Evolutionary conservation across 2,888 invertebrate genomes (phyloP).

Genomic region (Eubasilissa splendida): DNA sequence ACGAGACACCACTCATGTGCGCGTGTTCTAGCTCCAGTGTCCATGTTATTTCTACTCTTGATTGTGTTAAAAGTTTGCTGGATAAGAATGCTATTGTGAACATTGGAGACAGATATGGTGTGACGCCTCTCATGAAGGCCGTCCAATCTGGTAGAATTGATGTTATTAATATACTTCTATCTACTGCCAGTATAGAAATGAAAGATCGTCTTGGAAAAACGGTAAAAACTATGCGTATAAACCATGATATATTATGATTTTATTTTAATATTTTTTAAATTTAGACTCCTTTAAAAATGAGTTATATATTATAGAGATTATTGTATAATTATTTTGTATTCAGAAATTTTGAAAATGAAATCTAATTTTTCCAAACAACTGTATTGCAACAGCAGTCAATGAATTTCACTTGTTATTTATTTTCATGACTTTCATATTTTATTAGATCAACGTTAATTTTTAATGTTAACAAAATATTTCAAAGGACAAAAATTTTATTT

Average conservation of each 20-base stretch:
- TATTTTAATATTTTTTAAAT: no score
- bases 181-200: constrained; percentile 72
- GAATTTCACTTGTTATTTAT: no score
- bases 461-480: no score
- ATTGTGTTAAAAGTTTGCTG: constrained; percentile 71
- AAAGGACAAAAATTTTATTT: no score
- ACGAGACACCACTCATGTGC: constrained; percentile 77
- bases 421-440: no score
- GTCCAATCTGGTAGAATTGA: constrained; percentile 71
- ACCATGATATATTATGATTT: background rate
- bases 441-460: no score
- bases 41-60: constrained; percentile 65
- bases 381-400: no score
- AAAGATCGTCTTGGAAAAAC: constrained; percentile 77
- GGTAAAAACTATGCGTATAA: constrained; percentile 64
- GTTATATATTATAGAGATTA: no score
- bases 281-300: no score
- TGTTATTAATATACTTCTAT: constrained; percentile 71
- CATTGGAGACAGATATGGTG: constrained; percentile 73
- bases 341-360: no score
- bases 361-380: no score
- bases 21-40: constrained; percentile 74
- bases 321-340: no score
- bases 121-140: constrained; percentile 78
- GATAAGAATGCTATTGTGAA: constrained; percentile 72